A percentile compares a stretch with the other conserved stretches of the same genome.
Conservation (phyloP, 1,140 invertebrate species). For the Cotesia vestalis region DNA sequence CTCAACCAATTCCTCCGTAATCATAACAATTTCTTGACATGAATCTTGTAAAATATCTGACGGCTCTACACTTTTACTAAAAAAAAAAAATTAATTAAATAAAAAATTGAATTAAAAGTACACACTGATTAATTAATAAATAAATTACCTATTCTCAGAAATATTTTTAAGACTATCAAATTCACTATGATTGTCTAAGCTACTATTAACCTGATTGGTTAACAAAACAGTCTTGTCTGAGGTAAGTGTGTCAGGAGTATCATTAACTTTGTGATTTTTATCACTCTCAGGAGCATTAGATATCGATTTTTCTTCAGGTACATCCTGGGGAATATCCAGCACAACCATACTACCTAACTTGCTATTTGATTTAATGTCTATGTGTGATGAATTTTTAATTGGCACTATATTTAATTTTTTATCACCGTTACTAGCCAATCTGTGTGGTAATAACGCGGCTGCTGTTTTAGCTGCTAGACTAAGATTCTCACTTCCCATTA, state of each 20-base stretch:
- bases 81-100: not conserved
- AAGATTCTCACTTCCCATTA: slow-evolving; percentile 57
- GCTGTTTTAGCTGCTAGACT: slow-evolving; percentile 49
- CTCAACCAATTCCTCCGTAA: slow-evolving; percentile 35
- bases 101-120: no score
- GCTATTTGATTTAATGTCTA: slow-evolving; percentile 42
- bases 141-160: slow-evolving; percentile 36
- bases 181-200: slow-evolving; percentile 48
- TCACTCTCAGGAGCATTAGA: slow-evolving; percentile 30
- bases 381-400: slow-evolving; percentile 40
- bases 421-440: slow-evolving; percentile 54
- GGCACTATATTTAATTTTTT: slow-evolving; percentile 46
- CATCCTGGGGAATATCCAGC: slow-evolving; percentile 50
- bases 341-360: slow-evolving; percentile 49
- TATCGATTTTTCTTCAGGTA: slow-evolving; percentile 47
- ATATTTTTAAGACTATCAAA: no score
- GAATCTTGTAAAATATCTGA: slow-evolving; percentile 35
- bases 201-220: slow-evolving; percentile 38
- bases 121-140: not conserved
- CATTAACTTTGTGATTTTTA: not conserved
- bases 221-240: slow-evolving; percentile 51
- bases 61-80: slow-evolving; percentile 4
- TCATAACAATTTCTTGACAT: slow-evolving; percentile 38
- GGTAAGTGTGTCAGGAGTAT: slow-evolving; percentile 45
- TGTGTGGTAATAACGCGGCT: slow-evolving; percentile 50